Percentiles rank a stretch among this genome's conserved stretches.
phyloP scores from a whole-genome alignment of 2,888 invertebrate genomes.

The Endomychus coccineus region DNA sequence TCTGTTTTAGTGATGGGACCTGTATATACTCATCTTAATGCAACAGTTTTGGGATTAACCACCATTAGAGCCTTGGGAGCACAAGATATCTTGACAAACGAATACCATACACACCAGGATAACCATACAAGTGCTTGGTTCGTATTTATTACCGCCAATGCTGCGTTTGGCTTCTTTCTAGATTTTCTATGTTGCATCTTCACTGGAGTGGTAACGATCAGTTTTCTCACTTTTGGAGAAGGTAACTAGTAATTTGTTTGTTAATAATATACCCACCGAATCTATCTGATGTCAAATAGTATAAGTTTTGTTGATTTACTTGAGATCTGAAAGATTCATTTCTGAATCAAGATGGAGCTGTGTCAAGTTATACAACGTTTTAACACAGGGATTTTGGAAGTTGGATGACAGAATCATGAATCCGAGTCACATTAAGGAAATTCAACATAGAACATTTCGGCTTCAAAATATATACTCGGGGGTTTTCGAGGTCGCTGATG shows the following conservation, averaged over 20 bases:
- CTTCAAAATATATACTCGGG: no score
- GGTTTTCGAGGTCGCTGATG: no score
- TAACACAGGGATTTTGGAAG: no score
- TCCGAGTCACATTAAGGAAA: no score
- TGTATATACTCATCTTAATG: conserved; percentile 69
- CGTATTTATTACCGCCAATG: conserved; percentile 52
- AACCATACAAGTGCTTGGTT: conserved; percentile 56
- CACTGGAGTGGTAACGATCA: conserved; percentile 54
- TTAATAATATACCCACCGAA: not conserved
- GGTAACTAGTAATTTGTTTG: conserved; percentile 21
- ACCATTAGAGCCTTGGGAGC: conserved; percentile 69
- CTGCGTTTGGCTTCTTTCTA: conserved; percentile 55
- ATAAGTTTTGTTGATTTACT: no score
- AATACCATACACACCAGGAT: conserved; percentile 48
- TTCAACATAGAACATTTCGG: no score
- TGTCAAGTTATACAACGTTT: no score
- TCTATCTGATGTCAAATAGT: no score
- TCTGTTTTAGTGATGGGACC: conserved; percentile 62
- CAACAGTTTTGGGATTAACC: conserved; percentile 65
- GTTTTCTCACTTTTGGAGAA: conserved; percentile 46
- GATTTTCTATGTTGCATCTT: conserved; percentile 56
- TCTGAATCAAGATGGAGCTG: no score
- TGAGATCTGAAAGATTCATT: no score
- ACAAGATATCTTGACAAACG: conserved; percentile 51
- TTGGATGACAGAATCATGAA: no score